Base-by-base conservation (phyloP, 2,888 invertebrate species). In the Rhagonycha lutea region DNA sequence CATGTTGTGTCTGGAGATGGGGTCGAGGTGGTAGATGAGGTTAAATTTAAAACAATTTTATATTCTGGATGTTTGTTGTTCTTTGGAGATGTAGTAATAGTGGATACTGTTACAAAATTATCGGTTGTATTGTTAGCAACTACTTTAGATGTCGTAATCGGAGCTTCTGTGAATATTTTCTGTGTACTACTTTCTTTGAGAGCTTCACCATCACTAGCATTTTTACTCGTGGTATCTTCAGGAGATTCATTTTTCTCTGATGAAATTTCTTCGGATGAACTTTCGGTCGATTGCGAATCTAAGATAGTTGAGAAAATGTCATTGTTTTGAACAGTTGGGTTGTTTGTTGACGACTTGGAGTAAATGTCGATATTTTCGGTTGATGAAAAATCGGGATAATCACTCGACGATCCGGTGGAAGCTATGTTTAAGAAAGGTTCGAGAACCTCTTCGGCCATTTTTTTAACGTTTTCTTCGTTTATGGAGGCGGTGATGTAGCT, bases 1-100 rank as follows among this genome's bases (percentile, higher is more conserved):
- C 92, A 92, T 9, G 89, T 74, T 73, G 72, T 78, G 61, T 78
- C 76, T 11, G 73, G 68, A 14, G 67, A 69, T 62, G 73, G 62
- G 12, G 79, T 68, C 14, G 79, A 76, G 14, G 79, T 75, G 12
- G 77, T 61, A n/a, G 70, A 18, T 28, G 79, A 76, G 18, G 76
- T 79, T 23, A 70, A 72, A 23, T 79, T 79, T 26, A 60, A 63
- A 28, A 77, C 77, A 61, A 76, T 60, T 28, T 80, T 75, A 18
- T 79, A 14, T 3, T 81, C 75, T 18, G 81, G 72, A 23, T 67
- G 72, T 72, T 67, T 65, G 65, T 24, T 71, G 28, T 23, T 61
- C 32, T 68, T 18, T 11, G 68, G 23, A 18, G 63, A 69, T 14
- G 74, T 65, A n/a, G 63, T 65, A n/a, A 65, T 24, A 12, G 26